Conservation (phyloP, 2,113 vertebrate species). For the Salvator merianae region DNA sequence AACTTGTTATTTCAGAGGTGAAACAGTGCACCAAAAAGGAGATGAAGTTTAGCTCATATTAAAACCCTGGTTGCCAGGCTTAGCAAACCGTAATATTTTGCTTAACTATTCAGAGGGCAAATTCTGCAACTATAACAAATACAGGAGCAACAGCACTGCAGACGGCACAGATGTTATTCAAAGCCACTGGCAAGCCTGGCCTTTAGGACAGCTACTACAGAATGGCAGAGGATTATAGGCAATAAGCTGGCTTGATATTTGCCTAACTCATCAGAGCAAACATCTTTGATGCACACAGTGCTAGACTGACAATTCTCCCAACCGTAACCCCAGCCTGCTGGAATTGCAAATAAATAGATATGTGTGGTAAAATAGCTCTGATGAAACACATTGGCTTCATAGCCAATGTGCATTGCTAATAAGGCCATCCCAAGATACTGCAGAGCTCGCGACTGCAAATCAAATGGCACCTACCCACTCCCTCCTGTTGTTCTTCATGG, state of each 20-base stretch:
- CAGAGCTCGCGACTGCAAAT: background rate
- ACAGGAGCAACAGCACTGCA: background rate
- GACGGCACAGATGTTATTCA: background rate
- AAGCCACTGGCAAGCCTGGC: background rate
- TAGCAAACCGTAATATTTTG: background rate
- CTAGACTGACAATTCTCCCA: background rate
- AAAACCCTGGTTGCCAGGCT: background rate
- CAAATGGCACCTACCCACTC: no score
- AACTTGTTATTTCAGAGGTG: background rate
- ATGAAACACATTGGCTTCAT: background rate
- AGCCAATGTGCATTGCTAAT: no score
- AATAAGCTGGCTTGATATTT: slow-evolving; percentile 25
- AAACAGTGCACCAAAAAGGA: background rate
- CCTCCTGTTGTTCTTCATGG: background rate
- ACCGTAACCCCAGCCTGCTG: background rate
- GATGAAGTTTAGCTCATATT: background rate
- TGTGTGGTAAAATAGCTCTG: background rate
- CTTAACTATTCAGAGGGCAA: background rate
- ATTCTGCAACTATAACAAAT: background rate
- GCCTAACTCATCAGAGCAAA: slow-evolving; percentile 20
- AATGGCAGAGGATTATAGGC: slow-evolving; percentile 22
- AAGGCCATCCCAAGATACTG: background rate
- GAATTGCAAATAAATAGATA: background rate
- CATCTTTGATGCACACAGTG: background rate
- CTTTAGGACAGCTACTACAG: background rate